Conservation (phyloP, 2,888 invertebrate genomes). For the Fissipunctia ypsillon region DNA sequence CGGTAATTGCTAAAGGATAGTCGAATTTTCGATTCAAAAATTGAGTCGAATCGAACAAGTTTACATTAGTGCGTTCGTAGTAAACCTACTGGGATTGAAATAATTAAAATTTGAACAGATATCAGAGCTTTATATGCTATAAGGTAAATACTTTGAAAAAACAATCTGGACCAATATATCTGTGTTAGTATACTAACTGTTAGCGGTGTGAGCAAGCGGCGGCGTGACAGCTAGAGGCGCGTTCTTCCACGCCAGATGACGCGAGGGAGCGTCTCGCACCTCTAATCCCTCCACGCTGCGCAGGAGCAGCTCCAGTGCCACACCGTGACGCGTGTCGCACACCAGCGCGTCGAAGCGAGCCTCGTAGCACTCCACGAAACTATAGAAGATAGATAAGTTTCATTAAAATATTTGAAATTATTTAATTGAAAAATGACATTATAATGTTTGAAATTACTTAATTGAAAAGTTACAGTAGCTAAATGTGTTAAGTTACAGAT, state of each 20-base stretch:
- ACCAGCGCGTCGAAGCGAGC: conserved; percentile 92
- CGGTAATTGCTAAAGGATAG: not conserved
- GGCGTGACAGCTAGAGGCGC: conserved; percentile 63
- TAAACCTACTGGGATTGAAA: too few species aligned
- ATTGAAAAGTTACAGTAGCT: not conserved
- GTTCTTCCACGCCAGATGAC: conserved; percentile 78
- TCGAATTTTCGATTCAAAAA: not conserved
- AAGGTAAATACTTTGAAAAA: not conserved
- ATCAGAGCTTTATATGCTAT: not conserved
- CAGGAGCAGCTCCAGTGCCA: conserved; percentile 97
- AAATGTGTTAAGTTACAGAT: not conserved
- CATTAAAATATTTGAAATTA: not conserved
- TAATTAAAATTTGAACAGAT: not conserved
- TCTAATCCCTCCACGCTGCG: conserved; percentile 94
- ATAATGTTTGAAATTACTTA: not conserved
- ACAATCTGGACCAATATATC: not conserved
- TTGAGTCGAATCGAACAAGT: not conserved
- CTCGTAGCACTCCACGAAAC: conserved; percentile 95
- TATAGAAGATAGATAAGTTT: conserved; percentile 72
- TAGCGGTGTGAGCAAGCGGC: conserved; percentile 67
- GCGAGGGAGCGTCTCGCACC: conserved; percentile 83
- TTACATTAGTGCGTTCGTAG: not conserved
- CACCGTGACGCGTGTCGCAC: conserved; percentile 92
- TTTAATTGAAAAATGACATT: not conserved
- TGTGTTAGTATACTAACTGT: conserved; percentile 73